Evolutionary conservation across 2,113 vertebrate species (phyloP).

Genomic region (Pedionomus torquatus): DNA sequence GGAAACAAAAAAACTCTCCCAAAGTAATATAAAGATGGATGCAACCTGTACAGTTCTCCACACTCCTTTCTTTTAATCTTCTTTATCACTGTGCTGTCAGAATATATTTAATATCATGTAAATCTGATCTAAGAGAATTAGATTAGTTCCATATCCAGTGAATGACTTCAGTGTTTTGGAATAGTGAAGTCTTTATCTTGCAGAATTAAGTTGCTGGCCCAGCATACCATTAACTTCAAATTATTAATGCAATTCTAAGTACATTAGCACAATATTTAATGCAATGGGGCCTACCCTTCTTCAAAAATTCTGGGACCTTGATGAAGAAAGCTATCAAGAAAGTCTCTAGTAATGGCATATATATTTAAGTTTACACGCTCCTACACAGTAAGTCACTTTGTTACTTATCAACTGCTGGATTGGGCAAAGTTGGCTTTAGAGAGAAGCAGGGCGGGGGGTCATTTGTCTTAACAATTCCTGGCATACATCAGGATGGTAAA

Average conservation of each 20-base stretch:
- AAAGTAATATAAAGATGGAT: neutral
- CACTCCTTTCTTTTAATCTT: neutral
- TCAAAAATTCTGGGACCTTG: neutral
- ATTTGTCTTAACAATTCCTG: neutral
- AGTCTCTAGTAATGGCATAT: neutral
- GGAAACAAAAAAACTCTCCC: neutral
- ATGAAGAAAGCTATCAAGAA: neutral
- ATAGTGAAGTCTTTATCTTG: neutral
- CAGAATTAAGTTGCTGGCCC: constrained; percentile 11
- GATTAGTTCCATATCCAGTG: neutral
- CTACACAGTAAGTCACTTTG: neutral
- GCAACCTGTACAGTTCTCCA: neutral
- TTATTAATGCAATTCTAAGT: constrained; percentile 5
- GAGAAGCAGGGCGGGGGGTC: neutral
- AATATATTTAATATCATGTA: constrained; percentile 18
- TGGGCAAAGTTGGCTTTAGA: neutral
- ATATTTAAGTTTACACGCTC: neutral
- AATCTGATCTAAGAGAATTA: constrained; percentile 9
- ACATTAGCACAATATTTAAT: neutral
- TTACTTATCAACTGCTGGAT: accelerated
- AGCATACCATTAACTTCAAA: neutral
- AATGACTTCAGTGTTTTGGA: constrained; percentile 3
- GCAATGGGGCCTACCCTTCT: neutral
- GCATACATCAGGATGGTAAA: neutral
- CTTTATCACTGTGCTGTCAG: neutral